Evolutionary conservation across 2,888 invertebrate species (phyloP).

Genomic region (Thysanoteuthis rhombus): DNA sequence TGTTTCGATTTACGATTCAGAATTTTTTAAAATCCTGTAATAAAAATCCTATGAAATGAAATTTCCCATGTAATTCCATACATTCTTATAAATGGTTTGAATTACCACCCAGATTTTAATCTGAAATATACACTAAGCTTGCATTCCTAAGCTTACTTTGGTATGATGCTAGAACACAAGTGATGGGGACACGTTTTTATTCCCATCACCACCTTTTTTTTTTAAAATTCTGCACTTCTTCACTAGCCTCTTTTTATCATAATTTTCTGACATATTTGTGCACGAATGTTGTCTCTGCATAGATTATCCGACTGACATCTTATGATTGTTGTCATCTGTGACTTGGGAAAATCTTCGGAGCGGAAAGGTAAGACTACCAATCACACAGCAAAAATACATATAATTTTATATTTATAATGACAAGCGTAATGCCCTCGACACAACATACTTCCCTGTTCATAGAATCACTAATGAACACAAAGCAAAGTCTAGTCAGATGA

Average conservation of each 20-base stretch:
- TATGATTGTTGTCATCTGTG: neutral
- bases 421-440: neutral
- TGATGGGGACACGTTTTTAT: neutral
- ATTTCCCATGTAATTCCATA: too few species aligned
- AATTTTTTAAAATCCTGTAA: too few species aligned
- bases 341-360: too few species aligned
- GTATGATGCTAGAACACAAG: too few species aligned
- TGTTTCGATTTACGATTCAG: too few species aligned
- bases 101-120: too few species aligned
- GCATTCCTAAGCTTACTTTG: too few species aligned
- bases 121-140: too few species aligned
- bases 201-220: neutral
- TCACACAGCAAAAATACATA: neutral
- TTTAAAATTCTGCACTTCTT: neutral
- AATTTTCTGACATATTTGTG: neutral
- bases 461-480: neutral
- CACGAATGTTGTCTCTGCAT: neutral
- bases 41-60: too few species aligned
- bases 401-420: neutral
- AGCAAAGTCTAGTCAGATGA: neutral
- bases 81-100: too few species aligned
- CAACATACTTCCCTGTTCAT: neutral
- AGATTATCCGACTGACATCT: neutral
- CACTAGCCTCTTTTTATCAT: neutral
- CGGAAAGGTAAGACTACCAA: neutral